Percentiles rank a stretch among this genome's conserved stretches.
Conservation (phyloP, 2,113 vertebrate species). For the Solenodon paradoxus region DNA sequence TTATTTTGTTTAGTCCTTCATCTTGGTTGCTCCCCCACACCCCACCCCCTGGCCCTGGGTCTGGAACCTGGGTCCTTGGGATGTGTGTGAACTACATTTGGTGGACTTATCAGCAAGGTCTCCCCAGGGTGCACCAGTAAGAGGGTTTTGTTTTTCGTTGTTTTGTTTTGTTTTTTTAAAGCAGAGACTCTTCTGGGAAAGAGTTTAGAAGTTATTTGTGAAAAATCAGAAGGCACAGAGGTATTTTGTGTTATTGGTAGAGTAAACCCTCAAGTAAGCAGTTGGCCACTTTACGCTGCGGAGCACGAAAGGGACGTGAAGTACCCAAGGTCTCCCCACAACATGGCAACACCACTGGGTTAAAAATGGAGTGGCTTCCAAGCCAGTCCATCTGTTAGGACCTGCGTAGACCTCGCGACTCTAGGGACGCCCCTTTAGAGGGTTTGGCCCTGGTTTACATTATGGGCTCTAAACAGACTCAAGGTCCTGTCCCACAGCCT, state of each 20-base stretch:
- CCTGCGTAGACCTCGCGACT: not conserved
- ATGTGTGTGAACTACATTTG: too few relatives aligned
- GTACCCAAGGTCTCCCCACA: conserved; percentile 29
- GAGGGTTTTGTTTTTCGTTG: too few relatives aligned
- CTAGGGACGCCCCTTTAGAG: not conserved
- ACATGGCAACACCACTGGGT: not conserved
- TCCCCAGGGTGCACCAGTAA: too few relatives aligned
- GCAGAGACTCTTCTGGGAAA: not conserved
- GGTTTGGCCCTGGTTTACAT: not conserved
- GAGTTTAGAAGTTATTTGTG: not conserved
- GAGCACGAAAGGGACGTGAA: not conserved
- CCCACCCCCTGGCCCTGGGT: too few relatives aligned
- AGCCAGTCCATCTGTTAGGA: not conserved
- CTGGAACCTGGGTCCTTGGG: too few relatives aligned
- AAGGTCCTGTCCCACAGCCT: not conserved
- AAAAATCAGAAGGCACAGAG: not conserved
- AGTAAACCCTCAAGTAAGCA: conserved; percentile 3
- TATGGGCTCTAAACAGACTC: not conserved
- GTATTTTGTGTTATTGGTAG: not conserved
- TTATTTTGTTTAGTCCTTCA: too few relatives aligned
- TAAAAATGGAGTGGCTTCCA: not conserved
- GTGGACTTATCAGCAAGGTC: too few relatives aligned
- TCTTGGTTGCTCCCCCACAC: too few relatives aligned
- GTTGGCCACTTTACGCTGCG: not conserved
- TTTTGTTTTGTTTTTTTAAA: not conserved